A percentile compares a stretch with the other conserved stretches of the same genome.
Conservation (phyloP, 2,888 invertebrate species). For the Andrena marginata region DNA sequence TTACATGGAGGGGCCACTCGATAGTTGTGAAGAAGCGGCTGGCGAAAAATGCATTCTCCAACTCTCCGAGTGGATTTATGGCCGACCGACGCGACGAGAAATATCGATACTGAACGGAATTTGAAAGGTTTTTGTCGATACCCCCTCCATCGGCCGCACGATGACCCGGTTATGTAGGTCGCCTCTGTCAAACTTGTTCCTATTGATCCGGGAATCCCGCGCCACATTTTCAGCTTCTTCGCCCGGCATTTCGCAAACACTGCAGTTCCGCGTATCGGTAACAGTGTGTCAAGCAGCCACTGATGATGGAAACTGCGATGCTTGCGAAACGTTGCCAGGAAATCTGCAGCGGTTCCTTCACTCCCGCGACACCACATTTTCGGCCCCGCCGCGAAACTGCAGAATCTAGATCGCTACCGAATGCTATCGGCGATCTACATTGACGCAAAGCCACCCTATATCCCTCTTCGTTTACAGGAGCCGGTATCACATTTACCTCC, state of each 20-base stretch:
- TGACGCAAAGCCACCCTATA: background rate
- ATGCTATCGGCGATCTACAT: background rate
- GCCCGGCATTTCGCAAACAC: constrained; percentile 45
- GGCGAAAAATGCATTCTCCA: constrained; percentile 3
- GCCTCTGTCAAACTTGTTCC: constrained; percentile 25
- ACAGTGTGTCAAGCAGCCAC: constrained; percentile 53
- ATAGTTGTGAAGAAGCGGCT: background rate
- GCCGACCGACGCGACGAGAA: background rate
- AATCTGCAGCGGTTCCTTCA: constrained; percentile 41
- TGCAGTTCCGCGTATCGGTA: constrained; percentile 38
- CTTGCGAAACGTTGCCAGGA: constrained; percentile 44
- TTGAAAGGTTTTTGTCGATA: constrained; percentile 3
- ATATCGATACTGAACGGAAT: background rate
- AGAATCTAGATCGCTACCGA: background rate
- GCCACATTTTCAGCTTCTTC: constrained; percentile 31
- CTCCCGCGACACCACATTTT: background rate
- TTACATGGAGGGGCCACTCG: constrained; percentile 24
- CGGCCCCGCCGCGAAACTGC: constrained; percentile 5
- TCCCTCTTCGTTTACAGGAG: no score
- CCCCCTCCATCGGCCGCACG: constrained; percentile 1
- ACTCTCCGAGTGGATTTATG: background rate
- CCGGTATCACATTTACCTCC: no score
- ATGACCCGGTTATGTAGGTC: constrained; percentile 15
- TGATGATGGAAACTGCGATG: constrained; percentile 43
- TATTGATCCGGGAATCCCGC: constrained; percentile 26